Conservation (phyloP, 1,140 invertebrate species). For the Schlechtendalia chinensis region DNA sequence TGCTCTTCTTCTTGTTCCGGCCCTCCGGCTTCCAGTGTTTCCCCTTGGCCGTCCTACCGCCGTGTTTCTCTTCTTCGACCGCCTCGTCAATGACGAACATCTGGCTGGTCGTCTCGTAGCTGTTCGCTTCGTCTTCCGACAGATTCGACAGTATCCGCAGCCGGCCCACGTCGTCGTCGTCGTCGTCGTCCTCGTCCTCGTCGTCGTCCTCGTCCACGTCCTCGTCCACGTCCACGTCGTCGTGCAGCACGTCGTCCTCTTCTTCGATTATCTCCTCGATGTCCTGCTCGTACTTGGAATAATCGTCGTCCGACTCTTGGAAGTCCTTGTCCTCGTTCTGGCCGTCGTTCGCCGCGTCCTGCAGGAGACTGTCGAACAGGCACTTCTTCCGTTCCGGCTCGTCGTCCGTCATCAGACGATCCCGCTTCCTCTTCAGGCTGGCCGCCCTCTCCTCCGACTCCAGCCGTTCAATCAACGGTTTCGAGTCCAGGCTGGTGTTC, state of each 20-base stretch:
- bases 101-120: constrained; percentile 51
- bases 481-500: constrained; percentile 32
- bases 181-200: constrained; percentile 51
- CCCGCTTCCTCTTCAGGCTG: constrained; percentile 32
- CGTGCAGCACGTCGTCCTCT: constrained; percentile 22
- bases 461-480: constrained; percentile 31
- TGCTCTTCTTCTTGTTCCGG: constrained; percentile 52
- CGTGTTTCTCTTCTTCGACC: constrained; percentile 49
- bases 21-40: constrained; percentile 35
- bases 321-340: constrained; percentile 21
- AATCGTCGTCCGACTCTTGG: no score
- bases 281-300: no score
- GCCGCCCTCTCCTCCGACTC: constrained; percentile 50
- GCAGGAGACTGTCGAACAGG: constrained; percentile 23
- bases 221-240: constrained; percentile 36
- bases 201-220: constrained; percentile 51
- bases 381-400: constrained; percentile 30
- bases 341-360: constrained; percentile 1
- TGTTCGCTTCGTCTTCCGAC: constrained; percentile 50
- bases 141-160: constrained; percentile 48
- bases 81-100: constrained; percentile 49
- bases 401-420: background rate
- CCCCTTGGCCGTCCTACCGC: no score
- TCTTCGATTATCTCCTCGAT: no score
- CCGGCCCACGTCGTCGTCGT: constrained; percentile 48